These are phyloP conservation scores for Poecilia velifera DNA, from an alignment of 2,797 vertebrate genomes.

Conservation along the genomic window DNA sequence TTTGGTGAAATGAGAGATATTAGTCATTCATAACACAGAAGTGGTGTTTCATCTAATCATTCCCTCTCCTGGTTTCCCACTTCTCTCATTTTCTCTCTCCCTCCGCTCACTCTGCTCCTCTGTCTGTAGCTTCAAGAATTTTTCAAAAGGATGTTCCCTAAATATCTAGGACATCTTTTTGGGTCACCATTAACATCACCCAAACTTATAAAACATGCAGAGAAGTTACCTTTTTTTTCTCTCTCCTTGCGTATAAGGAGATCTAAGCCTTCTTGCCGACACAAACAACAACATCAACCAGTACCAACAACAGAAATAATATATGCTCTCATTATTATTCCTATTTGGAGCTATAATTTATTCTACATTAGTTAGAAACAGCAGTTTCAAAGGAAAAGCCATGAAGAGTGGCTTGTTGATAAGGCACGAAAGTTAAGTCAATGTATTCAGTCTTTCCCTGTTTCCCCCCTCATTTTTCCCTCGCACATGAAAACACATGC, in stretches of 20 bases:
- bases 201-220: constrained; percentile 79
- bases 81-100: constrained; percentile 20
- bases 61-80: constrained; percentile 18
- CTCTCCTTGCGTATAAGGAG: constrained; percentile 73
- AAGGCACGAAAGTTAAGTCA: constrained; percentile 74
- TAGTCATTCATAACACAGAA: constrained; percentile 34
- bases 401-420: constrained; percentile 75
- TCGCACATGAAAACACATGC: constrained; percentile 54
- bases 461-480: constrained; percentile 44
- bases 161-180: constrained; percentile 86
- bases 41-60: constrained; percentile 34
- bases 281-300: constrained; percentile 81
- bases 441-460: constrained; percentile 69
- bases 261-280: constrained; percentile 74
- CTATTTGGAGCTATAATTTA: constrained; percentile 80
- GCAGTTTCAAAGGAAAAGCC: constrained; percentile 79
- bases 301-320: constrained; percentile 80
- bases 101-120: constrained; percentile 30
- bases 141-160: constrained; percentile 76
- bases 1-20: constrained; percentile 20
- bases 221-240: constrained; percentile 77
- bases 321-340: constrained; percentile 82
- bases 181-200: constrained; percentile 79
- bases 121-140: constrained; percentile 74
- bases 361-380: constrained; percentile 77